These are phyloP conservation scores for Myotis lucifugus DNA, from an alignment of 2,113 vertebrate genomes.

Conservation along the genomic window DNA sequence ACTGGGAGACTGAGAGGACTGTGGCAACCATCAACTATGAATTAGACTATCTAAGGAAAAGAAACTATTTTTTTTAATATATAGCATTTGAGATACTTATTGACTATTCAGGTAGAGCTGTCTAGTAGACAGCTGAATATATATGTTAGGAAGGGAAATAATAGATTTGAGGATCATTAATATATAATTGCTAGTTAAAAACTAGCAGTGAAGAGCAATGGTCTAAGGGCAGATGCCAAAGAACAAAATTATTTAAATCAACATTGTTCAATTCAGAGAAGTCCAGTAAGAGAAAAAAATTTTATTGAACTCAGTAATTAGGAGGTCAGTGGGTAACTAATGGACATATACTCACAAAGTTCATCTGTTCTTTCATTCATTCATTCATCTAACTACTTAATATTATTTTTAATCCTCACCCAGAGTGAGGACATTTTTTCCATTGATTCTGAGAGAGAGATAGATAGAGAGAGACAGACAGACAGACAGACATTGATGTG, in stretches of 20 bases:
- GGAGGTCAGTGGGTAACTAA: neutral
- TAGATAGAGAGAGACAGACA: too few relatives aligned
- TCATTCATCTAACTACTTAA: neutral
- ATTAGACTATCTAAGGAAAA: neutral
- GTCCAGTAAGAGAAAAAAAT: neutral
- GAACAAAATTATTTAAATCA: constrained; percentile 30
- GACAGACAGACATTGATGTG: too few relatives aligned
- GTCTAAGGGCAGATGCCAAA: neutral
- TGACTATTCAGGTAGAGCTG: neutral
- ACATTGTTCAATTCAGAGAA: neutral
- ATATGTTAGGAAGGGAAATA: neutral
- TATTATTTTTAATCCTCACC: neutral
- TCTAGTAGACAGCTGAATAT: neutral
- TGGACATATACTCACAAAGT: neutral
- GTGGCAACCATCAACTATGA: neutral
- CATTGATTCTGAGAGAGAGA: too few relatives aligned
- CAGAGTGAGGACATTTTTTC: too few relatives aligned
- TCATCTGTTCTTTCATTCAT: neutral
- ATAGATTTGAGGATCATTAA: neutral
- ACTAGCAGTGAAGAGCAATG: neutral
- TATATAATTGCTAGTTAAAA: neutral
- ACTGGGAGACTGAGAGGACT: neutral
- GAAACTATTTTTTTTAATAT: neutral
- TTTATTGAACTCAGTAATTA: neutral
- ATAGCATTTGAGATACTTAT: neutral